phyloP scores from a whole-genome alignment of 2,888 invertebrate genomes.

The Parnassius glacialis region DNA sequence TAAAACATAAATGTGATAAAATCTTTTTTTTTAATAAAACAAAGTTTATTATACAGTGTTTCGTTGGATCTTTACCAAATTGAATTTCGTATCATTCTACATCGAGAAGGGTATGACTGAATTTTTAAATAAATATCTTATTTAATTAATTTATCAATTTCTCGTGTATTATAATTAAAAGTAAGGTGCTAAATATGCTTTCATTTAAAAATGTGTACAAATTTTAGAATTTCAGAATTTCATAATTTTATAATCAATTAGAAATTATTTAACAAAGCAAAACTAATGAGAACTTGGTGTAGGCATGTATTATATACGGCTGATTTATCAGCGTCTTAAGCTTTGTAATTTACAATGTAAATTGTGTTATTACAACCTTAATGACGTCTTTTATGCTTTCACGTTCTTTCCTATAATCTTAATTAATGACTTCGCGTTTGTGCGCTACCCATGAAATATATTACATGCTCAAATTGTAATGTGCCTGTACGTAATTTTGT shows the following conservation, averaged over 20 bases:
- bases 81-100: not conserved
- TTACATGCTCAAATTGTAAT: slow-evolving; percentile 12
- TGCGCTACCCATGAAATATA: slow-evolving; percentile 3
- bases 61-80: slow-evolving; percentile 4
- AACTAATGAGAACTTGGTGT: not conserved
- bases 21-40: not conserved
- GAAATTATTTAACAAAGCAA: not conserved
- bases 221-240: no score
- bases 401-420: slow-evolving; percentile 21
- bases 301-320: not conserved
- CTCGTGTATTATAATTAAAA: no score
- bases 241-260: not conserved
- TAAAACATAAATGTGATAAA: not conserved
- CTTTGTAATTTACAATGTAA: slow-evolving; percentile 18
- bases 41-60: slow-evolving; percentile 2
- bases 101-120: slow-evolving; percentile 4
- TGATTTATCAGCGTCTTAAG: not conserved
- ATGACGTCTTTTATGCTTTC: slow-evolving; percentile 16
- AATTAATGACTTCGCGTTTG: slow-evolving; percentile 21
- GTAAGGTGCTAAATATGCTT: no score
- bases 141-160: not conserved
- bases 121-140: not conserved
- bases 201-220: no score
- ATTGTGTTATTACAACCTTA: slow-evolving; percentile 22
- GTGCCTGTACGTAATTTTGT: slow-evolving; percentile 14